Evolutionary conservation across 2,888 invertebrate species (phyloP), one percentile per base, ranked within the genome.

Genomic region (Paralinhomoeus sp.): DNA sequence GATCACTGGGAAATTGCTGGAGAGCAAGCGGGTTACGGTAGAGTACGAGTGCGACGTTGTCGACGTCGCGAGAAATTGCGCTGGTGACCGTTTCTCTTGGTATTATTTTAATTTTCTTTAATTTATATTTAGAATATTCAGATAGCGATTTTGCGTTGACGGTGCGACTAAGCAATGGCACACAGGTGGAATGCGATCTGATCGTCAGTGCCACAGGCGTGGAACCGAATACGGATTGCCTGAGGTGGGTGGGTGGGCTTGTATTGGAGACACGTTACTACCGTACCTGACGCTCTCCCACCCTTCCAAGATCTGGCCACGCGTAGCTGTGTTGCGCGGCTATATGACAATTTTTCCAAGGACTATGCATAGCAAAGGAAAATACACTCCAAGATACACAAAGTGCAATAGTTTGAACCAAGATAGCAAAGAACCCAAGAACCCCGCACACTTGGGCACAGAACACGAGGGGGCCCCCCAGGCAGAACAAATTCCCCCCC

Each of bases 201-300:
- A 69, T 97, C 24, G 74, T 99, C 46, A 89, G 87, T 48, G 97
- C 93, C 0, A 93, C 85, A 37, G 97, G 97, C 18, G 91, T 97
- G 0, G 66, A 68, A 2, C 71, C 72, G 7, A 54, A 54, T 44
- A 47, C 55, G 1, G 48, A 53, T 13, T 17, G 50, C 12, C 62
- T 57, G 55, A 44, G 37, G 21, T 17, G 35, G 20, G 34, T 7
- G 7, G 27, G 12, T 9, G 27, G 5, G 27, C 12, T 27, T 27
- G 27, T 27, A 27, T 9, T 27, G 27, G 7, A 27, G 27, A 12
- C 12, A 27, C 27, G 27, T 12, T 5, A 5, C 7, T 27, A 5
- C 5, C 27, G 27, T 27, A n/a, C n/a, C n/a, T n/a, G n/a, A n/a
- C n/a, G n/a, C 36, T n/a, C 5, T n/a, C 36, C 36, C 17, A n/a